Evolutionary conservation across 2,797 vertebrate genomes (phyloP).

Genomic region (Poeciliopsis infans): DNA sequence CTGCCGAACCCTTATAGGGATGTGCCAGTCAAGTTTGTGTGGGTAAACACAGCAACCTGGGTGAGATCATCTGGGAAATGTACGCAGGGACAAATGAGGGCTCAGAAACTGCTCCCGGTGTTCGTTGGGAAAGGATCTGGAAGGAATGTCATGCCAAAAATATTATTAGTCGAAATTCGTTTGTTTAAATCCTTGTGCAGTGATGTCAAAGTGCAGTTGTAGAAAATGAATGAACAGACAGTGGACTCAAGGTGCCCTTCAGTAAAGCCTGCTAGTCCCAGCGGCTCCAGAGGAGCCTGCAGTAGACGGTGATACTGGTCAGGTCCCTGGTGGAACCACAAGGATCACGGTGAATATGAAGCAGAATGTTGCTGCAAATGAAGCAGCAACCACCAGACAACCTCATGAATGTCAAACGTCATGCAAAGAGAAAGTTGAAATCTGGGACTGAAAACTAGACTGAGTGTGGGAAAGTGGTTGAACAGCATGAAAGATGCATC

Average conservation of each 20-base stretch:
- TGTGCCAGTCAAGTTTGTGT: conserved; percentile 40
- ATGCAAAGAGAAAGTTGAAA: neutral
- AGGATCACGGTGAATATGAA: conserved; percentile 41
- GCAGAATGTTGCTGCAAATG: conserved; percentile 11
- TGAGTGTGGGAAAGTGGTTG: conserved; percentile 8
- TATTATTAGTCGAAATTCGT: conserved; percentile 32
- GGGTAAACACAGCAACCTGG: conserved; percentile 54
- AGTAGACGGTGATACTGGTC: conserved; percentile 37
- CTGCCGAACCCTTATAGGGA: conserved; percentile 30
- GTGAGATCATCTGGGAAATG: conserved; percentile 36
- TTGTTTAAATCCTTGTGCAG: conserved; percentile 29
- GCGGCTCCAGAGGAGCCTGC: conserved; percentile 45
- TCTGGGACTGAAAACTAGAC: neutral
- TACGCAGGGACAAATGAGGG: conserved; percentile 13
- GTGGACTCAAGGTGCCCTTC: conserved; percentile 67
- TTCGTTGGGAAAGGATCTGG: conserved; percentile 22
- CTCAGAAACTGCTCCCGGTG: conserved; percentile 1
- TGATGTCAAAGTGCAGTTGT: neutral
- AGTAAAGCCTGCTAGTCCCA: conserved; percentile 41
- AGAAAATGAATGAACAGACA: conserved; percentile 31
- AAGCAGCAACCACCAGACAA: conserved; percentile 7
- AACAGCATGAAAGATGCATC: conserved; percentile 19
- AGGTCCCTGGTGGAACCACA: conserved; percentile 41
- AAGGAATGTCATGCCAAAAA: conserved; percentile 23
- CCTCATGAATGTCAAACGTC: conserved; percentile 4